Evolutionary conservation across 2,888 invertebrate species (phyloP), one percentile per base, ranked within the genome.

Genomic region (Polylopha cassiicola): DNA sequence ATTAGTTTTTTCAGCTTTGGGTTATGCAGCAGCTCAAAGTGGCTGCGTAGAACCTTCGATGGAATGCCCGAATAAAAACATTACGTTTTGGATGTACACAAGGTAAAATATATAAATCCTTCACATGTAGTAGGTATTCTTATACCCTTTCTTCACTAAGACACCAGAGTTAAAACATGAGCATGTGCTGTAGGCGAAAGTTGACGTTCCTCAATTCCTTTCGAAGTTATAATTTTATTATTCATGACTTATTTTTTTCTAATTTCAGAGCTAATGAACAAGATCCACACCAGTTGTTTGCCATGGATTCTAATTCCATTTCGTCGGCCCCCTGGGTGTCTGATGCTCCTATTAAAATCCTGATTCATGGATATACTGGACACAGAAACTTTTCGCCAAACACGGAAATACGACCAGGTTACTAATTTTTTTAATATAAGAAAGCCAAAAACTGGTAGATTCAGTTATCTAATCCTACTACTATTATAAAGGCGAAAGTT

Each of bases 351-450:
- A 57, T 90, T 0, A 88, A 89, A 48, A 73, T 91, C 7, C 50
- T 90, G 1, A 80, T 90, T 26, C 91, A 91, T 45, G 91, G 91
- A 0, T 91, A 89, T 50, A 89, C 90, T 0, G 90, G 90, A 0
- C 42, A 87, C 53, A 87, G 70, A 37, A 81, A 90, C 52, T 89
- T 72, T 51, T 77, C 89, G 0, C 90, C 90, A 0, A 91, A 88
- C 51, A 72, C 74, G 3, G 81, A 88, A 62, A 85, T 91, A 43
- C 75, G 90, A 44, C 89, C 89, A 66, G 88, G 89, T 89, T n/a
- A n/a, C n/a, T 39, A 39, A 20, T 29, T 8, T 20, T 14, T 27
- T 21, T 41, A 27, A 32, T 20, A 20, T 33, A 10, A 13, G 4
- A 29, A 29, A 16, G 10, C 18, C 2, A 17, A 7, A 33, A 28